A percentile compares a stretch with the other conserved stretches of the same genome.
Conservation (phyloP, 2,797 vertebrate species). For the Chaenodraco wilsoni region DNA sequence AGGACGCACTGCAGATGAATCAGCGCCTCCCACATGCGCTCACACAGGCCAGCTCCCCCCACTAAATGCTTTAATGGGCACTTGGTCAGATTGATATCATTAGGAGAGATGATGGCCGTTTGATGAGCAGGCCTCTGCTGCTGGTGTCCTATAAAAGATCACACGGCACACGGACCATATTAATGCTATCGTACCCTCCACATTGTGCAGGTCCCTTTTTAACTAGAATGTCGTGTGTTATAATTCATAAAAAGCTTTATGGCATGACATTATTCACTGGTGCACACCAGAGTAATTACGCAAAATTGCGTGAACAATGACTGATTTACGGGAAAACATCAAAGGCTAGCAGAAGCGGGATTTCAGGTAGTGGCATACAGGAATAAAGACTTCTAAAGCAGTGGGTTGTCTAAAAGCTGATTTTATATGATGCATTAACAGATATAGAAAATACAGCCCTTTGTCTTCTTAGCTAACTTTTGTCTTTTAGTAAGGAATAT, state of each 20-base stretch:
- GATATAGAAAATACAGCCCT: background rate
- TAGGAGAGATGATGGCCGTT: constrained; percentile 72
- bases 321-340: constrained; percentile 62
- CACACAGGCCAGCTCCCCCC: constrained; percentile 40
- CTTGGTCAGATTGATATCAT: constrained; percentile 71
- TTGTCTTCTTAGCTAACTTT: no score
- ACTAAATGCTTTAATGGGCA: constrained; percentile 74
- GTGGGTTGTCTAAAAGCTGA: constrained; percentile 3
- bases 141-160: constrained; percentile 61
- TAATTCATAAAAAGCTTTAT: constrained; percentile 61
- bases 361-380: constrained; percentile 27
- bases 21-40: constrained; percentile 39
- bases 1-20: constrained; percentile 44
- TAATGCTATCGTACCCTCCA: constrained; percentile 42
- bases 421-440: background rate
- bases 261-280: constrained; percentile 65
- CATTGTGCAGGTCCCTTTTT: constrained; percentile 26
- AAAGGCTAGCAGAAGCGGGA: constrained; percentile 19
- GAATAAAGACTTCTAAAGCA: constrained; percentile 39
- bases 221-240: constrained; percentile 50
- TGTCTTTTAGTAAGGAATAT: background rate
- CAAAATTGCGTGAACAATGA: constrained; percentile 60
- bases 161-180: constrained; percentile 29
- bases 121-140: constrained; percentile 72
- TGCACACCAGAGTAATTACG: constrained; percentile 64